phyloP scores from a whole-genome alignment of 1,140 invertebrate species.

The Polypedilum pembai region DNA sequence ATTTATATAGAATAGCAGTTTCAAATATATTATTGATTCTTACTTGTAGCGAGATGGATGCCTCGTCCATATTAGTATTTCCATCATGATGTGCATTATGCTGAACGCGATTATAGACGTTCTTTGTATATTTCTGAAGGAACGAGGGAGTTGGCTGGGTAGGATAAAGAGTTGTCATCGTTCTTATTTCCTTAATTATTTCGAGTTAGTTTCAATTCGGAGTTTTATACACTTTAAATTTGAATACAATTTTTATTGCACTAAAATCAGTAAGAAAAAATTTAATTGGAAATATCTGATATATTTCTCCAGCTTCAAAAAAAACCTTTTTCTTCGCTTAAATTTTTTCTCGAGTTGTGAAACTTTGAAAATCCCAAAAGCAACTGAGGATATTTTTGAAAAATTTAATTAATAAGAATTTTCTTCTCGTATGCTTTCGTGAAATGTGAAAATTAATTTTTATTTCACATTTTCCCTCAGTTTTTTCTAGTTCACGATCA shows the following conservation, averaged over 20 bases:
- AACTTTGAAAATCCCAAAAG: conserved; percentile 22
- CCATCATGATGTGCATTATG: background rate
- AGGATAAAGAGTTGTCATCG: conserved; percentile 8
- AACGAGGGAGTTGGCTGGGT: conserved; percentile 15
- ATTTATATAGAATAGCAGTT: background rate
- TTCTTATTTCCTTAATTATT: background rate
- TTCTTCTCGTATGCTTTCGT: conserved; percentile 16
- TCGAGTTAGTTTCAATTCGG: background rate
- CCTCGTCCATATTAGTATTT: background rate
- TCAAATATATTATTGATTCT: background rate
- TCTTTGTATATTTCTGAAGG: conserved; percentile 18
- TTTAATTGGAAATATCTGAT: background rate
- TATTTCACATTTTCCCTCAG: background rate
- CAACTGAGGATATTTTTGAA: conserved; percentile 20
- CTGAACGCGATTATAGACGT: conserved; percentile 8
- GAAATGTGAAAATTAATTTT: conserved; percentile 22
- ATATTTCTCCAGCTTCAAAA: conserved; percentile 5
- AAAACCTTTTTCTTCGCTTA: background rate
- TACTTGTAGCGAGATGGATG: background rate
- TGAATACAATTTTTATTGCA: background rate
- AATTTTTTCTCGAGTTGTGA: conserved; percentile 21
- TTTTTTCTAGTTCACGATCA: background rate
- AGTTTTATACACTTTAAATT: background rate
- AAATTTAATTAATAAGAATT: conserved; percentile 25
- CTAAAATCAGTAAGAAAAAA: background rate